Evolutionary conservation across 2,113 vertebrate species (phyloP).

Genomic region (Fulica atra): DNA sequence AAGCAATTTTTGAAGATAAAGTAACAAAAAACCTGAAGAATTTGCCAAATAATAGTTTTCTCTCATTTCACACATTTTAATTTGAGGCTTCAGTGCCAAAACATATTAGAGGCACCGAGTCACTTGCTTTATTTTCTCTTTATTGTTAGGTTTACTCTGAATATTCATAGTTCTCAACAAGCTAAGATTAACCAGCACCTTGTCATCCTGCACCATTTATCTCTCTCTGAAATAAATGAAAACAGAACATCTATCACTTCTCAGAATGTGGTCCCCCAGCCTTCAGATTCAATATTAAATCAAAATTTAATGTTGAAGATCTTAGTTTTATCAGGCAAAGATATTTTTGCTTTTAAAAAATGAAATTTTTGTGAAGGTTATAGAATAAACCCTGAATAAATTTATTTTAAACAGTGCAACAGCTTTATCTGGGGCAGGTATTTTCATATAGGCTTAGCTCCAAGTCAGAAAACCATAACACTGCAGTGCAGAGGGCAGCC

Average conservation of each 20-base stretch:
- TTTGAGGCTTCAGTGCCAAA: conserved; percentile 11
- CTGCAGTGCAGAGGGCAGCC: background rate
- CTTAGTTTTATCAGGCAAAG: background rate
- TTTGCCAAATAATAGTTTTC: background rate
- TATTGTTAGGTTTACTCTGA: conserved; percentile 12
- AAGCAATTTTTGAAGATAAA: background rate
- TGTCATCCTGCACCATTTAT: background rate
- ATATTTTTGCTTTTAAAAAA: background rate
- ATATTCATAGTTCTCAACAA: conserved; percentile 20
- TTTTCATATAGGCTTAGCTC: background rate
- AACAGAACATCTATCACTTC: background rate
- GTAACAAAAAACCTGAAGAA: background rate
- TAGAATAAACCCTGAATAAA: background rate
- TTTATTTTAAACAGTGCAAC: background rate
- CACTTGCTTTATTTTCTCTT: conserved; percentile 22
- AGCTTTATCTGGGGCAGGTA: background rate
- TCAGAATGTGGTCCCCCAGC: background rate
- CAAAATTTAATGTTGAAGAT: background rate
- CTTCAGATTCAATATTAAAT: background rate
- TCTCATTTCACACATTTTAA: background rate
- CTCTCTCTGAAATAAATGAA: background rate
- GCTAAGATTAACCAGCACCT: background rate
- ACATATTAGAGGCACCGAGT: background rate
- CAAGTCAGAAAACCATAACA: background rate
- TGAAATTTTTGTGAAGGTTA: background rate